A percentile compares a stretch with the other conserved stretches of the same genome.
These are phyloP conservation scores for Triops longicaudatus DNA, from an alignment of 1,140 invertebrate species.

Conservation along the genomic window DNA sequence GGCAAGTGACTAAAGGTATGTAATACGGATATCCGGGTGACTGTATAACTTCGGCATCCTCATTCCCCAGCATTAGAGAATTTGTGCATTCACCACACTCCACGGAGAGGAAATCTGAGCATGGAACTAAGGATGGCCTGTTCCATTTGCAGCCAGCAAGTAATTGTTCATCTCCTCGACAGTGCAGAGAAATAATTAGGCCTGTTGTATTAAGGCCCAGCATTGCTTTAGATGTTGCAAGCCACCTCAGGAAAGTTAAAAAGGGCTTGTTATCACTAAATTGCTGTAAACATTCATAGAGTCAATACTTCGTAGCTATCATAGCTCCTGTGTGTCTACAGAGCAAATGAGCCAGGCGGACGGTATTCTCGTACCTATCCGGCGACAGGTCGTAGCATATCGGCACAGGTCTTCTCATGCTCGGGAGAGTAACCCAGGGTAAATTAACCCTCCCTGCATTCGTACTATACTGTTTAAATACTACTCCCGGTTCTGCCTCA, in stretches of 20 bases:
- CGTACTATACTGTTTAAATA: background rate
- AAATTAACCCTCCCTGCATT: background rate
- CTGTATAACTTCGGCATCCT: background rate
- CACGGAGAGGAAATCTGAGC: conserved; percentile 19
- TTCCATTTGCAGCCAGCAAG: conserved; percentile 20
- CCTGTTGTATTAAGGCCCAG: conserved; percentile 2
- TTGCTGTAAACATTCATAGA: background rate
- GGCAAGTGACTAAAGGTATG: conserved; percentile 22
- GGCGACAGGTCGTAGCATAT: conserved; percentile 15
- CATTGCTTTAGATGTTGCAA: background rate
- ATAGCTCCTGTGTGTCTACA: conserved; percentile 17
- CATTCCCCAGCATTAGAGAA: background rate
- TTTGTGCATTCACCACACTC: conserved; percentile 26
- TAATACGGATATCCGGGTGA: conserved; percentile 25
- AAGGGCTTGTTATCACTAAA: background rate
- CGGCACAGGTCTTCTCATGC: conserved; percentile 3
- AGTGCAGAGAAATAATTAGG: background rate
- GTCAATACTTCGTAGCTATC: conserved; percentile 18
- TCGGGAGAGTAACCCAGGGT: background rate
- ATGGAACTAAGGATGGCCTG: background rate
- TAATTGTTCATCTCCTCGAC: conserved; percentile 27
- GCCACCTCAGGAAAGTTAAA: background rate
- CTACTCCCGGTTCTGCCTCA: background rate
- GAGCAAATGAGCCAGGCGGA: conserved; percentile 9
- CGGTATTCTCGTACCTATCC: background rate